Conservation (phyloP, 2,113 vertebrate species). For the Peromyscus californicus region DNA sequence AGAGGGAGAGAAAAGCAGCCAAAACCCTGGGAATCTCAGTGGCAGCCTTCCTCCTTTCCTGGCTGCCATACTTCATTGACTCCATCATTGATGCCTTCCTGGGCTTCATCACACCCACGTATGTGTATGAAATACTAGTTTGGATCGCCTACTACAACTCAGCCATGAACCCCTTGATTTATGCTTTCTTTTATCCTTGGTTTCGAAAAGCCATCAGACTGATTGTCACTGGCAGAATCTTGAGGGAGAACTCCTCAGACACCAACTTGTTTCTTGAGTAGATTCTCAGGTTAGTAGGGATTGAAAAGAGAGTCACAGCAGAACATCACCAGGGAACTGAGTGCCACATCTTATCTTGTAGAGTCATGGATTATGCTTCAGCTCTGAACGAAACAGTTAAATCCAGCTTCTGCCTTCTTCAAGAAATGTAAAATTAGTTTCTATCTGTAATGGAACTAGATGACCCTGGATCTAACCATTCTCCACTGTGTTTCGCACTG, state of each 20-base stretch:
- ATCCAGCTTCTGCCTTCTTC: neutral
- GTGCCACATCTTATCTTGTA: neutral
- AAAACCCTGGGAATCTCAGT: conserved; percentile 71
- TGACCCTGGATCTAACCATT: neutral
- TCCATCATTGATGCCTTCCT: conserved; percentile 66
- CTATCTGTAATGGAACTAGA: neutral
- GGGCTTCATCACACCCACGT: conserved; percentile 68
- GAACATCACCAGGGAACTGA: neutral
- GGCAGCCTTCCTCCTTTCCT: conserved; percentile 75
- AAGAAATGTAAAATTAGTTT: neutral
- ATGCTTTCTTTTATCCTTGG: conserved; percentile 21
- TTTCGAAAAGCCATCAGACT: conserved; percentile 37
- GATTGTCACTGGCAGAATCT: conserved; percentile 62
- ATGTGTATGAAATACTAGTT: conserved; percentile 78
- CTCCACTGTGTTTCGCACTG: neutral
- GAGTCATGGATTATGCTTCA: neutral
- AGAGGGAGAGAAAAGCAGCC: conserved; percentile 75
- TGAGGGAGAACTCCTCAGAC: conserved; percentile 64
- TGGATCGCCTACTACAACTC: conserved; percentile 79
- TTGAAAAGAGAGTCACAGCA: neutral
- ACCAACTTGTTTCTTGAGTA: conserved; percentile 52
- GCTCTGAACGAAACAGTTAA: neutral
- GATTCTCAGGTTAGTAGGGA: fast-evolving
- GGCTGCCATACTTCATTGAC: conserved; percentile 57
- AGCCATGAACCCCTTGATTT: conserved; percentile 60